Conservation (phyloP, 1,140 invertebrate genomes). For the Pachypsylla venusta region DNA sequence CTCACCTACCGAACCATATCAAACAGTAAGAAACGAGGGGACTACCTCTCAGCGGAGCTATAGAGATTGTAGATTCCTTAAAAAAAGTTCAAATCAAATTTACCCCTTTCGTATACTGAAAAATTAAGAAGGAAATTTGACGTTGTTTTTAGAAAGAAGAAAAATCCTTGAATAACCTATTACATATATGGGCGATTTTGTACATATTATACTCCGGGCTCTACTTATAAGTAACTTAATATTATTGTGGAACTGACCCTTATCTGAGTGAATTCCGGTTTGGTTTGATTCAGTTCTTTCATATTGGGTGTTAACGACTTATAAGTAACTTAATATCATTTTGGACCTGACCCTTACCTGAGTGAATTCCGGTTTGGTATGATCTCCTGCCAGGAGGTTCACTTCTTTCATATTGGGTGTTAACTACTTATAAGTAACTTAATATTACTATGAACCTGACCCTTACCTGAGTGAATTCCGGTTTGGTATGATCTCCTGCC, state of each 20-base stretch:
- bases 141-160: too few species aligned
- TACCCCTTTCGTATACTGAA: too few species aligned
- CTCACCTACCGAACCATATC: too few species aligned
- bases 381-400: conserved; percentile 9
- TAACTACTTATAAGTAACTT: not conserved
- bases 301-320: conserved; percentile 2
- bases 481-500: conserved; percentile 1
- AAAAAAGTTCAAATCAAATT: too few species aligned
- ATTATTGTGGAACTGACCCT: not conserved
- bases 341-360: not conserved
- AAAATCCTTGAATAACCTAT: too few species aligned
- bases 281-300: not conserved
- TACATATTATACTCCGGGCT: too few species aligned
- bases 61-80: too few species aligned
- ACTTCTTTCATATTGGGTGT: not conserved
- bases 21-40: too few species aligned
- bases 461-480: conserved; percentile 4
- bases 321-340: not conserved
- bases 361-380: not conserved
- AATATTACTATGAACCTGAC: not conserved
- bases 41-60: too few species aligned
- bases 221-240: not conserved
- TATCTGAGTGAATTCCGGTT: conserved; percentile 2
- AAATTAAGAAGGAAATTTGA: too few species aligned
- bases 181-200: too few species aligned